Percentiles rank a stretch among this genome's conserved stretches.
These are phyloP conservation scores for Chirona hameri DNA, from an alignment of 2,888 invertebrate species.

Conservation along the genomic window DNA sequence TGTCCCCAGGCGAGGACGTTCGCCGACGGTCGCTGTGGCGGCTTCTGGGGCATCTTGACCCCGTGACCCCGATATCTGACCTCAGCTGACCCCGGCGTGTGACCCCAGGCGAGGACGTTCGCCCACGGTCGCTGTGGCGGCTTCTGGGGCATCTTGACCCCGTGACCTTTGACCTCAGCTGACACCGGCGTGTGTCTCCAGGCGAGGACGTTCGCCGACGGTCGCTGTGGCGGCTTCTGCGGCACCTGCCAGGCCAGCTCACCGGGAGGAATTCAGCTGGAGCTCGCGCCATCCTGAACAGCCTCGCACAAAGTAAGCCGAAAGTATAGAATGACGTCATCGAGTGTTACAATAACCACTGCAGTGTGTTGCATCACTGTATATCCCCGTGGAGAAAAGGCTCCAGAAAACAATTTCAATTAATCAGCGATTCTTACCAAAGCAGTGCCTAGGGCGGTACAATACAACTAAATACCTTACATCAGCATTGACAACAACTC, in stretches of 20 bases:
- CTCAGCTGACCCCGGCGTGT: neutral
- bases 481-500: neutral
- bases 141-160: neutral
- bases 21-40: neutral
- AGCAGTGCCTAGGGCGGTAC: no score
- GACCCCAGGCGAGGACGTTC: neutral
- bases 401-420: neutral
- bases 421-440: neutral
- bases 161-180: constrained; percentile 46
- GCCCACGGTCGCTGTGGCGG: neutral
- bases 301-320: no score
- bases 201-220: constrained; percentile 57
- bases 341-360: neutral
- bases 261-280: constrained; percentile 43
- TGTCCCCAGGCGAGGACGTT: neutral
- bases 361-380: neutral
- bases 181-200: constrained; percentile 43
- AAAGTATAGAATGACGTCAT: no score
- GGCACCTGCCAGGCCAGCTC: constrained; percentile 56
- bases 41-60: neutral
- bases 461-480: no score
- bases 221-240: constrained; percentile 70
- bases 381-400: neutral
- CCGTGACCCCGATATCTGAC: neutral
- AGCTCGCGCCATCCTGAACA: constrained; percentile 32